Evolutionary conservation across 2,888 invertebrate species (phyloP).

Genomic region (Polydrusus pterygomalis): DNA sequence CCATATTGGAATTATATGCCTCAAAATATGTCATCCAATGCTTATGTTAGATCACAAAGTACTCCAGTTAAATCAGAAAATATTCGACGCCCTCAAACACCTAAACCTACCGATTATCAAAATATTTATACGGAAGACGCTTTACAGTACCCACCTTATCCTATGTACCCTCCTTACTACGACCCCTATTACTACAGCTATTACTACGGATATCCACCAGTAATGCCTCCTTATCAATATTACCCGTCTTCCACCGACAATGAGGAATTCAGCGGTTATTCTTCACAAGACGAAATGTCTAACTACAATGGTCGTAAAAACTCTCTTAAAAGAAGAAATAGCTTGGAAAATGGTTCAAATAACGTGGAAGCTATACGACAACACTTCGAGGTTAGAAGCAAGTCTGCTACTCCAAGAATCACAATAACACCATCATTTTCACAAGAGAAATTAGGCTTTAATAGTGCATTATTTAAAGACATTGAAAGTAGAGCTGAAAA

Average conservation of each 20-base stretch:
- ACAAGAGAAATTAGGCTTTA: conserved; percentile 48
- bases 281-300: conserved; percentile 71
- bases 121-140: conserved; percentile 33
- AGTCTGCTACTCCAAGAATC: conserved; percentile 57
- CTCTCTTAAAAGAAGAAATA: conserved; percentile 65
- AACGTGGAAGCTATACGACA: conserved; percentile 61
- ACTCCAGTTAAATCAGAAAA: conserved; percentile 47
- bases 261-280: conserved; percentile 69
- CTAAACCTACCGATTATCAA: conserved; percentile 28
- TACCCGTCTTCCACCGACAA: conserved; percentile 61
- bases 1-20: conserved; percentile 66
- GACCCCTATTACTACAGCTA: conserved; percentile 68
- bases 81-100: conserved; percentile 44
- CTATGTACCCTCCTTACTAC: conserved; percentile 66
- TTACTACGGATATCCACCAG: conserved; percentile 67
- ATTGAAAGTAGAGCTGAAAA: conserved; percentile 62
- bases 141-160: conserved; percentile 48
- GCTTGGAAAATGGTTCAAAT: conserved; percentile 65
- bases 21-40: conserved; percentile 57
- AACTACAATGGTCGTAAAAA: conserved; percentile 47
- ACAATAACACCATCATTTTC: conserved; percentile 57
- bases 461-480: conserved; percentile 33
- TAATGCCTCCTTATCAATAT: conserved; percentile 65
- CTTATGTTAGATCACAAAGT: conserved; percentile 50
- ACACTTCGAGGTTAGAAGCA: conserved; percentile 54